Percentiles rank a stretch among this genome's conserved stretches.
Evolutionary conservation across 2,113 vertebrate species (phyloP).

Genomic region (Cavia aperea): DNA sequence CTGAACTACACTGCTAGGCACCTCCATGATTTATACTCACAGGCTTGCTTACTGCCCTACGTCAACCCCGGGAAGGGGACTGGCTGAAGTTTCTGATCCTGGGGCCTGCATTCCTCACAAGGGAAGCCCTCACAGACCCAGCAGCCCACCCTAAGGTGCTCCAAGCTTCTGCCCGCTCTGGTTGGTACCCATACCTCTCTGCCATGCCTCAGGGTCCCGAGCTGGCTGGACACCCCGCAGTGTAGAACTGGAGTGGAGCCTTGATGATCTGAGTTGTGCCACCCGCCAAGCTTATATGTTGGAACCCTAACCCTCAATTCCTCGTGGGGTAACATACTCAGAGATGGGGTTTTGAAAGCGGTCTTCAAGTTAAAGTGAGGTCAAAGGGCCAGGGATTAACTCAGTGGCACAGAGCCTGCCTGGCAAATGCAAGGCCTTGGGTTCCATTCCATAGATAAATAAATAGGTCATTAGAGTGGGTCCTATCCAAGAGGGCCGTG

Average conservation of each 20-base stretch:
- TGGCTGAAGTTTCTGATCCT: not conserved
- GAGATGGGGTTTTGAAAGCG: not conserved
- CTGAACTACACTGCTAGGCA: not conserved
- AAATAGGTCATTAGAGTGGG: not conserved
- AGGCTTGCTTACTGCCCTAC: not conserved
- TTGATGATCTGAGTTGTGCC: not conserved
- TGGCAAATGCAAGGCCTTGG: too few relatives aligned
- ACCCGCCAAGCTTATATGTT: too few relatives aligned
- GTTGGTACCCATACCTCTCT: not conserved
- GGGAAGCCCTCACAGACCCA: not conserved
- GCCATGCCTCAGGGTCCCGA: not conserved
- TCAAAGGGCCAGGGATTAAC: too few relatives aligned
- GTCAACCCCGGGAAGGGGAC: not conserved
- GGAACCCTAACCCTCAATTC: not conserved
- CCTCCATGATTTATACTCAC: too few relatives aligned
- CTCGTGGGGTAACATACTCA: not conserved
- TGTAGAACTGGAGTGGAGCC: not conserved
- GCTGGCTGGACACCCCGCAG: not conserved
- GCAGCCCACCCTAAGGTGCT: not conserved
- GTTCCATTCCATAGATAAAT: too few relatives aligned
- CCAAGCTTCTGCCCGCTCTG: not conserved
- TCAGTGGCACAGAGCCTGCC: too few relatives aligned
- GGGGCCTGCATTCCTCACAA: not conserved
- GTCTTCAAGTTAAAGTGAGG: not conserved
- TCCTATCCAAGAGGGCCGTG: not conserved